phyloP scores from a whole-genome alignment of 2,113 vertebrate genomes.

The Boulengeromyrus knoepffleri region DNA sequence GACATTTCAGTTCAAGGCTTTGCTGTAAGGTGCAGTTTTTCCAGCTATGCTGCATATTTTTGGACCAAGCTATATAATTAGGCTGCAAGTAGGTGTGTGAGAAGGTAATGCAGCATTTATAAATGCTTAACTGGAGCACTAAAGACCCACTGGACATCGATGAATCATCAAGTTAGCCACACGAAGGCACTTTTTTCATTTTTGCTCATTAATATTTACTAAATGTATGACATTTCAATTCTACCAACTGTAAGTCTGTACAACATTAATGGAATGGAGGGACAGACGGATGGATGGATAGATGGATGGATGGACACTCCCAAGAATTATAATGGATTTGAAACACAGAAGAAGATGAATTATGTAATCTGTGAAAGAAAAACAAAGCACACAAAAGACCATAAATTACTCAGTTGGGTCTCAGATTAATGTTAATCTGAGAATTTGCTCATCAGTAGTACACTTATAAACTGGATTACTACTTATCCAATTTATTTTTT shows the following conservation, averaged over 20 bases:
- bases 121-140: neutral
- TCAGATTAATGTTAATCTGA: neutral
- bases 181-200: neutral
- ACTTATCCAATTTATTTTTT: neutral
- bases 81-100: neutral
- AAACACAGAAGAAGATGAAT: neutral
- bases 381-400: neutral
- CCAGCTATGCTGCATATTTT: neutral
- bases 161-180: neutral
- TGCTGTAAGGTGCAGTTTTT: neutral
- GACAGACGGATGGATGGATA: neutral
- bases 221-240: neutral
- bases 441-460: neutral
- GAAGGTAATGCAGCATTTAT: neutral
- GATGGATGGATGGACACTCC: neutral
- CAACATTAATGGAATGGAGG: neutral
- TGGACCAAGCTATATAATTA: neutral
- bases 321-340: neutral
- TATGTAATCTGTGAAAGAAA: neutral
- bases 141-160: neutral
- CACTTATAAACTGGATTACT: neutral
- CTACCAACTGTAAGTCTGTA: neutral
- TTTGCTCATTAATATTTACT: neutral
- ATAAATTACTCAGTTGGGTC: neutral
- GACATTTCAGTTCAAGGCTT: neutral